These are phyloP conservation scores for Timema podura DNA, from an alignment of 2,888 invertebrate genomes.

Conservation along the genomic window DNA sequence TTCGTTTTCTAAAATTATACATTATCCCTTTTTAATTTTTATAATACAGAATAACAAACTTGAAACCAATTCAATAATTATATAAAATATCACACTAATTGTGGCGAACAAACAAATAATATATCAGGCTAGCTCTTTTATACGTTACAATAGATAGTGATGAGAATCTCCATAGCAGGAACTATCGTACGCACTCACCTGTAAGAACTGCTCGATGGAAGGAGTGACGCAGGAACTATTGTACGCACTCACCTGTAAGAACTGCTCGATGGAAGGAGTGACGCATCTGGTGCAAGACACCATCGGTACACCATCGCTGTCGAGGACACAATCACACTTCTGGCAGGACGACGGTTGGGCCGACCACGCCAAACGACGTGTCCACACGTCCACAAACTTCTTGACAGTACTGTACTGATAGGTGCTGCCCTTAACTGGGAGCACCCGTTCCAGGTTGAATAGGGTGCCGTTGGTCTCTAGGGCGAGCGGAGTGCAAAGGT, in stretches of 20 bases:
- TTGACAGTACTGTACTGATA: constrained; percentile 37
- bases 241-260: constrained; percentile 34
- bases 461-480: constrained; percentile 44
- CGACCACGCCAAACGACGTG: constrained; percentile 39
- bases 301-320: constrained; percentile 42
- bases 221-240: constrained; percentile 33
- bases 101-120: too few species aligned
- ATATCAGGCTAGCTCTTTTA: too few species aligned
- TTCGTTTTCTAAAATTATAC: too few species aligned
- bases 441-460: constrained; percentile 39
- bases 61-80: too few species aligned
- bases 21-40: too few species aligned
- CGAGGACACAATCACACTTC: constrained; percentile 45
- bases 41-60: too few species aligned
- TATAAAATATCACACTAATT: too few species aligned
- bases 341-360: constrained; percentile 44
- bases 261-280: constrained; percentile 38
- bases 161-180: too few species aligned
- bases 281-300: constrained; percentile 43
- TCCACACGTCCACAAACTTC: constrained; percentile 42
- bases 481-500: constrained; percentile 43
- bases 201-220: constrained; percentile 37
- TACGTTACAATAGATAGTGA: too few species aligned
- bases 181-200: too few species aligned
- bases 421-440: constrained; percentile 28